Evolutionary conservation across 2,797 vertebrate genomes (phyloP).

Genomic region (Typhlichthys eigenmanni): DNA sequence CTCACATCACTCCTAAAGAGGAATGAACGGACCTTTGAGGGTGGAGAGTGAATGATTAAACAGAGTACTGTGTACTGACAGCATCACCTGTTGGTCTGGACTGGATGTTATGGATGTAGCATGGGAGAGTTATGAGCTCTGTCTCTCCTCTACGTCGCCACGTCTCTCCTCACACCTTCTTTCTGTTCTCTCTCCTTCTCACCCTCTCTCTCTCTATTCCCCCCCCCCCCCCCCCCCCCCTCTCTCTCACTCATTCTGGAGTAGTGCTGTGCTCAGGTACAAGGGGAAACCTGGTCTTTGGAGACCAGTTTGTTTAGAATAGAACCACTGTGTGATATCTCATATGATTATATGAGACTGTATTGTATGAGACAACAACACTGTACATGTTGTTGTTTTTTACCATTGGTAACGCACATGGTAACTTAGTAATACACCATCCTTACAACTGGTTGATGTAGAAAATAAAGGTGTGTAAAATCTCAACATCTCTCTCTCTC

Average conservation of each 20-base stretch:
- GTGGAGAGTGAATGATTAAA: conserved; percentile 35
- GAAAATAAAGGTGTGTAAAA: neutral
- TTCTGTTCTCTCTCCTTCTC: neutral
- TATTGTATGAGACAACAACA: too few species aligned
- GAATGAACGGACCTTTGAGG: conserved; percentile 30
- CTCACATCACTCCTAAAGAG: conserved; percentile 31
- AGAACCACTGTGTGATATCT: too few species aligned
- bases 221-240: neutral
- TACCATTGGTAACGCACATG: too few species aligned
- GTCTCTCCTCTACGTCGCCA: neutral
- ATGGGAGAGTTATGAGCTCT: conserved; percentile 9
- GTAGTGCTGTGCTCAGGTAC: too few species aligned
- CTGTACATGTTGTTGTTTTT: too few species aligned
- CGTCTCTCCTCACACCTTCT: neutral
- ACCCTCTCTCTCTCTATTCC: conserved; percentile 26
- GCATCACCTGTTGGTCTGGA: conserved; percentile 32
- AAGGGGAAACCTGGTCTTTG: too few species aligned
- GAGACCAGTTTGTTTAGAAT: too few species aligned
- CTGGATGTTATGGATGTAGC: conserved; percentile 18
- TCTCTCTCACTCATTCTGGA: too few species aligned
- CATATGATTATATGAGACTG: too few species aligned
- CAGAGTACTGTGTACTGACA: conserved; percentile 21
- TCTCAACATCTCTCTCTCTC: neutral
- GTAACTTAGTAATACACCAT: too few species aligned
- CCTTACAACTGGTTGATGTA: too few species aligned